phyloP scores from a whole-genome alignment of 2,797 vertebrate species.

The Pristis pectinata region DNA sequence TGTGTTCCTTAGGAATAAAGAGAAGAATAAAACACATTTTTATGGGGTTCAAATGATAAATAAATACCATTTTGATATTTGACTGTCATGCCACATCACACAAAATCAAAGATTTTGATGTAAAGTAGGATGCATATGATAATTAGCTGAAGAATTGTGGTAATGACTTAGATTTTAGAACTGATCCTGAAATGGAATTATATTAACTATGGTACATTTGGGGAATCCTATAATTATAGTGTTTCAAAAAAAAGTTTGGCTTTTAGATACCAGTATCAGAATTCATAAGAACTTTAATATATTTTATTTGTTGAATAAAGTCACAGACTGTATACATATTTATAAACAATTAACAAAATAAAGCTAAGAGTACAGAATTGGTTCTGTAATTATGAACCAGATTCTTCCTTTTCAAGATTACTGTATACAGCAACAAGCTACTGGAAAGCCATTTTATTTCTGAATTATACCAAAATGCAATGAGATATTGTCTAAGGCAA shows the following conservation, averaged over 20 bases:
- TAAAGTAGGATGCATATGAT: background rate
- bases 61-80: constrained; percentile 20
- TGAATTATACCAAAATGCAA: background rate
- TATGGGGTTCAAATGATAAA: background rate
- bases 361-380: background rate
- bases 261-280: constrained; percentile 8
- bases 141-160: constrained; percentile 22
- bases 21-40: background rate
- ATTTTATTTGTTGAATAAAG: background rate
- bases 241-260: background rate
- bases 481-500: background rate
- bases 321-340: background rate
- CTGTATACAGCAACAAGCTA: background rate
- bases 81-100: constrained; percentile 7
- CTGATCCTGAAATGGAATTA: constrained; percentile 18
- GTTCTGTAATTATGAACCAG: background rate
- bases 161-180: constrained; percentile 5
- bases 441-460: background rate
- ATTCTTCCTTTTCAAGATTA: background rate
- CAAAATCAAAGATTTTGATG: constrained; percentile 5
- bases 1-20: background rate
- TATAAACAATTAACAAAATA: constrained; percentile 10
- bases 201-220: background rate
- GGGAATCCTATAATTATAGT: background rate
- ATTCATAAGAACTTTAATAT: constrained; percentile 1